Evolutionary conservation across 2,113 vertebrate genomes (phyloP).

Genomic region (Trematocara zebra): DNA sequence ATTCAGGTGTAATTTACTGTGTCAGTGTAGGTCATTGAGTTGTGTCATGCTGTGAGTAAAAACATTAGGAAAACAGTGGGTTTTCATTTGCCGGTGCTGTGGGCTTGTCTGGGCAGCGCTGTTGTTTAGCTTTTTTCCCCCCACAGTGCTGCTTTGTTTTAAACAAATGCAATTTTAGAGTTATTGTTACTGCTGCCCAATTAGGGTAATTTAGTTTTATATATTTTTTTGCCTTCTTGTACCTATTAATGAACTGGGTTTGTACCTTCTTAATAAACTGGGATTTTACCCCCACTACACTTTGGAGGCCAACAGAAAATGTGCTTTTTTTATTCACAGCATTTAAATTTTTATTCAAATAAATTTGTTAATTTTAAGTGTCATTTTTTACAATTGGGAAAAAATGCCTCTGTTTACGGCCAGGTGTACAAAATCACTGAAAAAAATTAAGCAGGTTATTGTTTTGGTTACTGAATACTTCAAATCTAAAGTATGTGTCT

Average conservation of each 20-base stretch:
- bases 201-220: neutral
- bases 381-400: neutral
- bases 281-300: neutral
- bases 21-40: slow-evolving; percentile 28
- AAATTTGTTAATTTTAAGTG: neutral
- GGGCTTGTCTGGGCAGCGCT: neutral
- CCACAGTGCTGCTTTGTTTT: neutral
- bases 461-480: neutral
- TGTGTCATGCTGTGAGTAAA: slow-evolving; percentile 21
- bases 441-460: neutral
- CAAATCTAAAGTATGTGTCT: neutral
- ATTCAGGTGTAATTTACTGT: slow-evolving; percentile 51
- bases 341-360: neutral
- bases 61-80: slow-evolving; percentile 7
- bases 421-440: neutral
- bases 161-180: neutral
- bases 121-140: neutral
- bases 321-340: neutral
- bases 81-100: neutral
- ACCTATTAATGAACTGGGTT: neutral
- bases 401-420: neutral
- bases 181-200: neutral
- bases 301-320: neutral
- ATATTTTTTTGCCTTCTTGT: neutral
- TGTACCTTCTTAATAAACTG: neutral